These are phyloP conservation scores for Xylocopa sonorina DNA, from an alignment of 1,140 invertebrate species.

Conservation along the genomic window DNA sequence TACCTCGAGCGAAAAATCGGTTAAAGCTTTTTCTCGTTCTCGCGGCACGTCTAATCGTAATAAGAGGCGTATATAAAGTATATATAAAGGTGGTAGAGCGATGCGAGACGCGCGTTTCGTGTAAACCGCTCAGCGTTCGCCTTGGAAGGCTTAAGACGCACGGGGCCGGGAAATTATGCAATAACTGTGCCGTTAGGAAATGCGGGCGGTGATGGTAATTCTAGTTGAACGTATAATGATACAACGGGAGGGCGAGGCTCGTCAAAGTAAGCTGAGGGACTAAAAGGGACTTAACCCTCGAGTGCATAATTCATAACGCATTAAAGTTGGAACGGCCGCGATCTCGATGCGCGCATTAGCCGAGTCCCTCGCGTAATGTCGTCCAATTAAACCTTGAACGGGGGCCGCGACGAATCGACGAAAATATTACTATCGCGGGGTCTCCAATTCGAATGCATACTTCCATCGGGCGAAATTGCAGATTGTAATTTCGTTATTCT, in stretches of 20 bases:
- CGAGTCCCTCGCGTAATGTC: slow-evolving; percentile 1
- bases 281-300: slow-evolving; percentile 50
- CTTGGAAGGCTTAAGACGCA: slow-evolving; percentile 37
- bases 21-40: no score
- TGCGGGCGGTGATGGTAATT: slow-evolving; percentile 50
- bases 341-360: slow-evolving; percentile 27
- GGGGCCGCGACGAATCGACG: neutral
- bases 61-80: no score
- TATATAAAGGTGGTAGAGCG: no score
- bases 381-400: slow-evolving; percentile 12
- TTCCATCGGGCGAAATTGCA: slow-evolving; percentile 11
- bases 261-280: slow-evolving; percentile 49
- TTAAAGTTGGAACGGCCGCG: slow-evolving; percentile 35
- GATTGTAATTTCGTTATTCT: slow-evolving; percentile 41
- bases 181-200: slow-evolving; percentile 49
- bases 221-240: slow-evolving; percentile 51
- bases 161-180: slow-evolving; percentile 44
- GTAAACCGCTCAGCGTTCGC: slow-evolving; percentile 18
- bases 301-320: slow-evolving; percentile 51
- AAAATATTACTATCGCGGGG: no score
- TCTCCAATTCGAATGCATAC: slow-evolving; percentile 5
- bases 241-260: slow-evolving; percentile 37
- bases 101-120: neutral
- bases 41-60: no score
- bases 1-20: no score